phyloP scores from a whole-genome alignment of 2,797 vertebrate species.

The Streptopelia turtur region DNA sequence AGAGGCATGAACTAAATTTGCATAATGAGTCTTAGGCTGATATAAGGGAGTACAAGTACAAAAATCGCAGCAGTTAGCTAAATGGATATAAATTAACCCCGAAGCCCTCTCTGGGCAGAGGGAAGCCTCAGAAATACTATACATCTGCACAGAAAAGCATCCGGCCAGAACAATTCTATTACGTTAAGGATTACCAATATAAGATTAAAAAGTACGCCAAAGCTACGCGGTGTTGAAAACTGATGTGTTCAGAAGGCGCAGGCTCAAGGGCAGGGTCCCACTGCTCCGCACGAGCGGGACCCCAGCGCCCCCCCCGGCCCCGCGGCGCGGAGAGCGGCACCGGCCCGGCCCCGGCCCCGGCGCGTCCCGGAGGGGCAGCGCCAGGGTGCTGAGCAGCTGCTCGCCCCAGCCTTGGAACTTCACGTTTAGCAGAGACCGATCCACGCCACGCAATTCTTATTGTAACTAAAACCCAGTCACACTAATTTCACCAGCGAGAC shows the following conservation, averaged over 20 bases:
- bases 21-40: conserved; percentile 40
- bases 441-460: not conserved
- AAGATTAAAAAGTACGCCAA: conserved; percentile 12
- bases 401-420: not conserved
- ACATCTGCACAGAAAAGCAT: not conserved
- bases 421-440: not conserved
- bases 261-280: not conserved
- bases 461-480: conserved; percentile 12
- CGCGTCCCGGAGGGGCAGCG: too few relatives aligned
- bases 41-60: not conserved
- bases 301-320: too few relatives aligned
- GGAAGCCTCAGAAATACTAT: not conserved
- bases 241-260: not conserved
- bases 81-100: conserved; percentile 56
- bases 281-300: too few relatives aligned
- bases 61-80: conserved; percentile 19
- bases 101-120: not conserved
- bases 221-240: not conserved
- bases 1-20: conserved; percentile 60
- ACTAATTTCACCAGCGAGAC: not conserved
- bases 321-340: too few relatives aligned
- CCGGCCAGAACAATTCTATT: not conserved
- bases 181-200: not conserved
- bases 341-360: too few relatives aligned
- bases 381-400: not conserved